phyloP scores from a whole-genome alignment of 2,888 invertebrate genomes.

The Trichacis sp. region DNA sequence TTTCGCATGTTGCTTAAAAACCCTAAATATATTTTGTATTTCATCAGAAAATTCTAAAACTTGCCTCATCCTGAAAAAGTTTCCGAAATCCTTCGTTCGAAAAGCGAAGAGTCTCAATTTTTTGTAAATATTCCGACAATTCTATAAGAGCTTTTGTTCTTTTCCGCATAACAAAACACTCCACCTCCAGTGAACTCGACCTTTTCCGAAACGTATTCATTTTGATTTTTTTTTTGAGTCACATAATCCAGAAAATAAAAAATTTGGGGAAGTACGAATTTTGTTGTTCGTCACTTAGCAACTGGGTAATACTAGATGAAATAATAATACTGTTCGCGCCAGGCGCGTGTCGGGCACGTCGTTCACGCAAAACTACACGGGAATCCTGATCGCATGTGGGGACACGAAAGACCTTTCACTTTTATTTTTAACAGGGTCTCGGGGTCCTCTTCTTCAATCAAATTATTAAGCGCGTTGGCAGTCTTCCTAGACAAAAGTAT shows the following conservation, averaged over 20 bases:
- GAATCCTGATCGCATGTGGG: slow-evolving; percentile 54
- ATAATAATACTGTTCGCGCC: slow-evolving; percentile 31
- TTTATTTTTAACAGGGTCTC: no score
- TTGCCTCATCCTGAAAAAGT: slow-evolving; percentile 79
- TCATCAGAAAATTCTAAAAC: no score
- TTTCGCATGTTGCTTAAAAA: neutral
- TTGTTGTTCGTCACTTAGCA: slow-evolving; percentile 22
- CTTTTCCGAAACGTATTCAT: slow-evolving; percentile 68
- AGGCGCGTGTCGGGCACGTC: slow-evolving; percentile 32
- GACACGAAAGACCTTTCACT: slow-evolving; percentile 65
- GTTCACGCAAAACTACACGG: slow-evolving; percentile 34
- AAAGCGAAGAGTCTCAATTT: slow-evolving; percentile 73
- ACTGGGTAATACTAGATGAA: slow-evolving; percentile 34
- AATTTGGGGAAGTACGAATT: no score
- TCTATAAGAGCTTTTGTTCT: slow-evolving; percentile 75
- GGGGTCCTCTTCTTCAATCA: slow-evolving; percentile 29
- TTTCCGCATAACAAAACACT: slow-evolving; percentile 75
- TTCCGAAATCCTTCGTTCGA: slow-evolving; percentile 76
- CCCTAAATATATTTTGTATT: no score
- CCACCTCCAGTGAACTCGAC: slow-evolving; percentile 76
- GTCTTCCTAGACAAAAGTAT: slow-evolving; percentile 9
- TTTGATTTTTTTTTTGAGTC: slow-evolving; percentile 2
- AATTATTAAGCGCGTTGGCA: slow-evolving; percentile 46
- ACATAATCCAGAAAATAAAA: no score
- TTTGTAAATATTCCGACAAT: slow-evolving; percentile 76